phyloP scores from a whole-genome alignment of 2,888 invertebrate genomes.

The Biston stratarius region DNA sequence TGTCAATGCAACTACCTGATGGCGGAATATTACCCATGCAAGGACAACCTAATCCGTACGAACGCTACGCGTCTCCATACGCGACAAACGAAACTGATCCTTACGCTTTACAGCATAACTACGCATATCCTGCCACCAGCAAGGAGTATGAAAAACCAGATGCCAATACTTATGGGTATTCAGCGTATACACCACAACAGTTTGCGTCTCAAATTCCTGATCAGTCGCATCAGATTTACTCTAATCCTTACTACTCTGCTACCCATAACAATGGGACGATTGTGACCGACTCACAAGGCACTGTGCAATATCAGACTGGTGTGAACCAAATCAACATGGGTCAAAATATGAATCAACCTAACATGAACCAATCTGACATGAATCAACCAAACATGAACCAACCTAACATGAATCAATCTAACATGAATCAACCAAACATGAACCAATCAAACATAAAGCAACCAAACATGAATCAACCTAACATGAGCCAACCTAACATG shows the following conservation, averaged over 20 bases:
- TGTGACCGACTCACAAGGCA: slow-evolving; percentile 69
- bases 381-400: slow-evolving; percentile 36
- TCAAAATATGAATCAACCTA: slow-evolving; percentile 42
- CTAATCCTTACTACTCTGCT: slow-evolving; percentile 72
- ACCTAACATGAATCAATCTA: slow-evolving; percentile 46
- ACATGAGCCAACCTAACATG: slow-evolving; percentile 17
- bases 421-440: slow-evolving; percentile 19
- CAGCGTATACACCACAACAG: slow-evolving; percentile 73
- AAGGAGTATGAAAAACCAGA: slow-evolving; percentile 69
- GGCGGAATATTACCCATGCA: slow-evolving; percentile 69
- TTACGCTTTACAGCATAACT: slow-evolving; percentile 60
- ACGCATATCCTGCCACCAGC: slow-evolving; percentile 60
- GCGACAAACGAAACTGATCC: slow-evolving; percentile 59
- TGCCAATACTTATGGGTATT: slow-evolving; percentile 62
- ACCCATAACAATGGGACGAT: slow-evolving; percentile 63
- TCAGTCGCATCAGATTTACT: slow-evolving; percentile 62
- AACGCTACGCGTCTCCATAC: slow-evolving; percentile 63
- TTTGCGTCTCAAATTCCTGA: slow-evolving; percentile 63
- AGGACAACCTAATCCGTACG: slow-evolving; percentile 62
- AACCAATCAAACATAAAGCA: slow-evolving; percentile 42
- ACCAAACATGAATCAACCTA: slow-evolving; percentile 10
- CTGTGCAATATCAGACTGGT: slow-evolving; percentile 46
- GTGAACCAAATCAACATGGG: slow-evolving; percentile 14
- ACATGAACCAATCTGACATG: slow-evolving; percentile 39
- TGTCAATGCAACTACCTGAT: slow-evolving; percentile 73